A percentile compares a stretch with the other conserved stretches of the same genome.
Evolutionary conservation across 2,888 invertebrate species (phyloP).

Genomic region (Parnassius glacialis): DNA sequence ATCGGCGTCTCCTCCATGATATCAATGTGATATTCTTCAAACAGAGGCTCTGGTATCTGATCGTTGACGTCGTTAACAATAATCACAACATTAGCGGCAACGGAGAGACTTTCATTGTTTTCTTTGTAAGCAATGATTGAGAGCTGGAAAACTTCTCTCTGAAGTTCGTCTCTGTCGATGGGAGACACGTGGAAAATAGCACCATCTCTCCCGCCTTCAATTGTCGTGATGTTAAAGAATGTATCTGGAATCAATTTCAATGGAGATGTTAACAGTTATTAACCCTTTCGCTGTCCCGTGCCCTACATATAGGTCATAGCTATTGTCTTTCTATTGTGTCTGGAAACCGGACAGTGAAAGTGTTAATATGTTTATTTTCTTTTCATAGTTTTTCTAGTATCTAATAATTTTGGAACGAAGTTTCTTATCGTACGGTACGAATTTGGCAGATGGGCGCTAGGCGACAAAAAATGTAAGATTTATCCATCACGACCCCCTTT

Average conservation of each 20-base stretch:
- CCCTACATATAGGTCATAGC: too few relatives aligned
- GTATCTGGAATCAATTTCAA: slow-evolving; percentile 42
- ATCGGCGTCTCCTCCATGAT: slow-evolving; percentile 79
- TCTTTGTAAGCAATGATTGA: slow-evolving; percentile 71
- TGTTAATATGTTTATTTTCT: too few relatives aligned
- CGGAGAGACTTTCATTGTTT: slow-evolving; percentile 52
- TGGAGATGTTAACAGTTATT: too few relatives aligned
- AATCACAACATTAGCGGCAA: slow-evolving; percentile 57
- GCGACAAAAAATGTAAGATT: too few relatives aligned
- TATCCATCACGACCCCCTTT: too few relatives aligned
- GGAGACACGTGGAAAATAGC: slow-evolving; percentile 54
- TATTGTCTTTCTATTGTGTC: too few relatives aligned
- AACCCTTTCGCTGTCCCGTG: too few relatives aligned
- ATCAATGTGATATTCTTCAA: slow-evolving; percentile 48
- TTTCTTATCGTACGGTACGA: too few relatives aligned
- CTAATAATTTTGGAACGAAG: too few relatives aligned
- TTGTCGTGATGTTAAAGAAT: slow-evolving; percentile 59
- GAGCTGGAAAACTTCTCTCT: slow-evolving; percentile 70
- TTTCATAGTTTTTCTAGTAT: too few relatives aligned
- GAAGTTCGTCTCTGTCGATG: slow-evolving; percentile 70
- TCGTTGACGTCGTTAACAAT: slow-evolving; percentile 84
- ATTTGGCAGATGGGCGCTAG: too few relatives aligned
- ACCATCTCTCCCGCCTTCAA: slow-evolving; percentile 53
- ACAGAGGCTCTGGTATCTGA: slow-evolving; percentile 79
- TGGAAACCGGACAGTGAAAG: too few relatives aligned